phyloP scores from a whole-genome alignment of 2,113 vertebrate species.

The Ctenodactylus gundi region DNA sequence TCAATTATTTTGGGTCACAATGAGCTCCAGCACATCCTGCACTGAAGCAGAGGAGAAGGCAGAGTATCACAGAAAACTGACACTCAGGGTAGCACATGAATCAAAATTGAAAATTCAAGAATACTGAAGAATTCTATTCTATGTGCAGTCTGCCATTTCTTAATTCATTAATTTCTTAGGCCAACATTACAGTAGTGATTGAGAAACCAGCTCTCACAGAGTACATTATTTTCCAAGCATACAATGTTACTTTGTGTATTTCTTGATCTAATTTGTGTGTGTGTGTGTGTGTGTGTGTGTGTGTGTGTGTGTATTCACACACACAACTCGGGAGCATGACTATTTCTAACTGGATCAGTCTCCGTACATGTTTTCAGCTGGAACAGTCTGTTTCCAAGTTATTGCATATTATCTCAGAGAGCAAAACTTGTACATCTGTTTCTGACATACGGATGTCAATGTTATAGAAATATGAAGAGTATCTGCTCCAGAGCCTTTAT shows the following conservation, averaged over 20 bases:
- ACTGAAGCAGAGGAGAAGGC: neutral
- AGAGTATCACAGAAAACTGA: neutral
- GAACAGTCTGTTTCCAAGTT: neutral
- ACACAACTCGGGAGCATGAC: constrained; percentile 27
- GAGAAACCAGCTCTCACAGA: neutral
- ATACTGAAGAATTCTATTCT: neutral
- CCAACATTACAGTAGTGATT: neutral
- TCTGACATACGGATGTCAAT: neutral
- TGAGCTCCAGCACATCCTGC: neutral
- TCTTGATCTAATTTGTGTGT: neutral
- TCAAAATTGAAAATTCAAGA: neutral
- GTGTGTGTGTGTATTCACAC: neutral
- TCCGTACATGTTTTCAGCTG: neutral
- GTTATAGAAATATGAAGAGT: neutral
- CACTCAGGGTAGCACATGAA: neutral
- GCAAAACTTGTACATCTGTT: neutral
- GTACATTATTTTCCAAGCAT: neutral
- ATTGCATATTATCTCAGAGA: constrained; percentile 14
- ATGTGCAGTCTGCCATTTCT: neutral
- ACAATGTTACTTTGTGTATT: neutral
- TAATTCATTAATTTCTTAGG: neutral
- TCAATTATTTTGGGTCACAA: neutral
- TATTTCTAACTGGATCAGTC: neutral
- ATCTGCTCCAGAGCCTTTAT: neutral
- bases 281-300: neutral